phyloP scores from a whole-genome alignment of 2,113 vertebrate species.

The Brachyhypopomus gauderio region DNA sequence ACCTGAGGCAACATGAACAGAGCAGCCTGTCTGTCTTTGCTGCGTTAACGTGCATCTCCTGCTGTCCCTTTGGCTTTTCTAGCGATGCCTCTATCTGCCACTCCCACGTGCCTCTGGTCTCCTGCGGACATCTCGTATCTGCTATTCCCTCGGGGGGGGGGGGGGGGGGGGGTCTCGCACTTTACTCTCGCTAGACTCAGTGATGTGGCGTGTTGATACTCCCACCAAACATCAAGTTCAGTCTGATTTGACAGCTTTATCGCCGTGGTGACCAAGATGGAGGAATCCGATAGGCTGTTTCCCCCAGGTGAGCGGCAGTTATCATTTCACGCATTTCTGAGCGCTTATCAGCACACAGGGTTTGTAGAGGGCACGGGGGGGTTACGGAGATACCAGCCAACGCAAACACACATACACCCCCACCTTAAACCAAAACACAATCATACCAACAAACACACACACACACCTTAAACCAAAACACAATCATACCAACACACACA shows the following conservation, averaged over 20 bases:
- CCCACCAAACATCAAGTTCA: conserved; percentile 55
- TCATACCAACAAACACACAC: conserved; percentile 8
- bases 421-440: not conserved
- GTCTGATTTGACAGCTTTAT: conserved; percentile 70
- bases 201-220: conserved; percentile 58
- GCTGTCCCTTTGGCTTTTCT: too few species aligned
- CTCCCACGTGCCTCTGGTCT: too few species aligned
- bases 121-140: too few species aligned
- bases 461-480: not conserved
- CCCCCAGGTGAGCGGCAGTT: conserved; percentile 65
- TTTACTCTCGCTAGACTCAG: conserved; percentile 17
- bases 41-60: too few species aligned
- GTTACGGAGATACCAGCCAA: conserved; percentile 26
- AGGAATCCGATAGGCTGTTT: conserved; percentile 67
- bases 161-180: not conserved
- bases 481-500: too few species aligned
- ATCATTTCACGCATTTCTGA: conserved; percentile 75
- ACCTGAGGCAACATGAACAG: too few species aligned
- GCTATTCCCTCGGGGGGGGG: too few species aligned
- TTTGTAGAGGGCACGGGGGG: conserved; percentile 25
- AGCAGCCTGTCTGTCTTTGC: too few species aligned
- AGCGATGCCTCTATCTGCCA: too few species aligned
- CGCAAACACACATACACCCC: conserved; percentile 26
- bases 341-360: conserved; percentile 58
- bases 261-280: conserved; percentile 56